These are phyloP conservation scores for Falco cherrug DNA, from an alignment of 2,797 vertebrate species.

Conservation along the genomic window DNA sequence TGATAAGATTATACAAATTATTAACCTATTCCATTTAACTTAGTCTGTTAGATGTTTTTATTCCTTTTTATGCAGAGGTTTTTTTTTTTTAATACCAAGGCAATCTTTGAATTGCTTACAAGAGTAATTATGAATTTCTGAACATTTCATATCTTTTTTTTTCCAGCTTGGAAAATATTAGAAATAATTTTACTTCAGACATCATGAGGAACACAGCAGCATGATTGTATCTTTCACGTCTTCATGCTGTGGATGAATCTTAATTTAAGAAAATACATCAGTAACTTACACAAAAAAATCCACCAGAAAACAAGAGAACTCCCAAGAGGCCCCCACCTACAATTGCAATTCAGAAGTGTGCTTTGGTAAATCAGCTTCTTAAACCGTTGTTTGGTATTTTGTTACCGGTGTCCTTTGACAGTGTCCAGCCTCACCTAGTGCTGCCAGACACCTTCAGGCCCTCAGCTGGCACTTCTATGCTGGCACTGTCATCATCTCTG, in stretches of 20 bases:
- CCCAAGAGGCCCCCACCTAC: fast-evolving
- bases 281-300: not conserved
- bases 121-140: conserved; percentile 27
- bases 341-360: fast-evolving
- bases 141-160: not conserved
- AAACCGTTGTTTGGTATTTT: not conserved
- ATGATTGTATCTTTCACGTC: not conserved
- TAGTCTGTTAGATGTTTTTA: conserved; percentile 34
- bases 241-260: not conserved
- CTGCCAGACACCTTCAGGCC: not conserved
- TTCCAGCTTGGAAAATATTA: not conserved
- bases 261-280: not conserved
- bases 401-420: not conserved
- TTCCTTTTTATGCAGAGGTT: conserved; percentile 22
- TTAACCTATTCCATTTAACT: conserved; percentile 16
- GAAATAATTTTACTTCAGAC: not conserved
- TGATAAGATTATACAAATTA: conserved; percentile 39
- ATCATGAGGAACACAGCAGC: not conserved
- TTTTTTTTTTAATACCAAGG: not conserved
- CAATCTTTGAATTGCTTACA: conserved; percentile 31
- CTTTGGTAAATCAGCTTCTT: not conserved
- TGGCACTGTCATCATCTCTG: not conserved
- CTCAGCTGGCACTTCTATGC: not conserved
- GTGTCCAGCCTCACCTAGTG: not conserved
- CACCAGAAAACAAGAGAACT: not conserved